Conservation (phyloP, 1,140 invertebrate genomes). For the Trypoxylus dichotomus region DNA sequence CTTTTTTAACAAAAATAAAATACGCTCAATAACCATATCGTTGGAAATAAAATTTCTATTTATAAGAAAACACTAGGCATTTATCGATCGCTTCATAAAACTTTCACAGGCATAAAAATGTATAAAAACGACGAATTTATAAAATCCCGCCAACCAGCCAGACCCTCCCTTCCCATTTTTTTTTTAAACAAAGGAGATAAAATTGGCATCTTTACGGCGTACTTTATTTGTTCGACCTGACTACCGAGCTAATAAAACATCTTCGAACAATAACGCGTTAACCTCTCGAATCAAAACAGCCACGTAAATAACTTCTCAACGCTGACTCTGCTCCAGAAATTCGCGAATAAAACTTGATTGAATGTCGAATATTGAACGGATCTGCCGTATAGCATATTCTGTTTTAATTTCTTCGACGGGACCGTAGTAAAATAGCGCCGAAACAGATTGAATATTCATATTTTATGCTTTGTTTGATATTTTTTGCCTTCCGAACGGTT, state of each 20-base stretch:
- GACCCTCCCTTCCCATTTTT: too few species aligned
- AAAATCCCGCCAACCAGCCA: too few species aligned
- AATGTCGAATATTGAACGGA: neutral
- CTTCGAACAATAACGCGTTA: neutral
- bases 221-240: neutral
- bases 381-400: neutral
- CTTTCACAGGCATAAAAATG: neutral
- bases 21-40: too few species aligned
- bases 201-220: neutral
- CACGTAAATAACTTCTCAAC: too few species aligned
- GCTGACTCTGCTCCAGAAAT: too few species aligned
- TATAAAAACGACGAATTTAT: too few species aligned
- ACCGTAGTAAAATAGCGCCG: neutral
- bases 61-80: too few species aligned
- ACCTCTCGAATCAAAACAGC: neutral
- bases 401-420: neutral
- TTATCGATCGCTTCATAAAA: neutral
- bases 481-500: neutral
- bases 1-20: too few species aligned
- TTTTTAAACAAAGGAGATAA: neutral
- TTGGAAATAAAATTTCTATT: too few species aligned
- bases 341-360: neutral
- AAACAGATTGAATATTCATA: neutral
- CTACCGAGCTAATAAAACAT: neutral
- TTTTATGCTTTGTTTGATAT: neutral